These are phyloP conservation scores for Lepidochrysops patricia DNA, from an alignment of 2,888 invertebrate species.

Conservation along the genomic window DNA sequence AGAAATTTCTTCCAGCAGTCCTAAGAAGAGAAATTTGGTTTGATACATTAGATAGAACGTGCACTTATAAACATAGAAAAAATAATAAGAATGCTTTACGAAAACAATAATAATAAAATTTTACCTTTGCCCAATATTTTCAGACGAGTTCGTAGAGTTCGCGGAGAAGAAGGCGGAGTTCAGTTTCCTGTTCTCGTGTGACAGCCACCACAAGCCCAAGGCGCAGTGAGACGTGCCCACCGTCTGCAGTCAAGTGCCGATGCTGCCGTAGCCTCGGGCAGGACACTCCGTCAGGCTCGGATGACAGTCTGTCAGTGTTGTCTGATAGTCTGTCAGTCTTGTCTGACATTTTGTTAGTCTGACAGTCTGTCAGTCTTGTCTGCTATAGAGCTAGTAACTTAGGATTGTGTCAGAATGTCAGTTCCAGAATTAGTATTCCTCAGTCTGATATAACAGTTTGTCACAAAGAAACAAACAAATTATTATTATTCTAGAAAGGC, in stretches of 20 bases:
- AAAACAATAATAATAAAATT: not conserved
- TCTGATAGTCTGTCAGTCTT: not conserved
- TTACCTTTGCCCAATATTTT: slow-evolving; percentile 29
- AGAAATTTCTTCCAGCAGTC: no score
- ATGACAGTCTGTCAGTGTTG: not conserved
- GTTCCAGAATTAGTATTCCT: not conserved
- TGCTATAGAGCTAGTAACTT: no score
- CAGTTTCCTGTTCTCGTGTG: slow-evolving; percentile 68
- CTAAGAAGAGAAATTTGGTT: no score
- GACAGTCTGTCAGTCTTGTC: not conserved
- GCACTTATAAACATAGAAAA: no score
- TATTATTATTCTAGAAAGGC: no score
- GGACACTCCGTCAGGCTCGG: no score
- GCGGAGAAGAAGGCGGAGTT: slow-evolving; percentile 76
- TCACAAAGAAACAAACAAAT: no score
- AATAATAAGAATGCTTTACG: not conserved
- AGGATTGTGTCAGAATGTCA: not conserved
- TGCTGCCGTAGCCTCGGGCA: not conserved
- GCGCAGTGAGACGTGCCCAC: slow-evolving; percentile 60
- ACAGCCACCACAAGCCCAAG: slow-evolving; percentile 50
- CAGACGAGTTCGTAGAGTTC: slow-evolving; percentile 77
- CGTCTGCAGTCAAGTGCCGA: slow-evolving; percentile 45
- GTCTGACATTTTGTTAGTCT: not conserved
- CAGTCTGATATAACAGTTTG: no score
- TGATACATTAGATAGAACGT: no score